A percentile compares a stretch with the other conserved stretches of the same genome.
Conservation (phyloP, 2,888 invertebrate genomes). For the Agonopterix alstromeriana region DNA sequence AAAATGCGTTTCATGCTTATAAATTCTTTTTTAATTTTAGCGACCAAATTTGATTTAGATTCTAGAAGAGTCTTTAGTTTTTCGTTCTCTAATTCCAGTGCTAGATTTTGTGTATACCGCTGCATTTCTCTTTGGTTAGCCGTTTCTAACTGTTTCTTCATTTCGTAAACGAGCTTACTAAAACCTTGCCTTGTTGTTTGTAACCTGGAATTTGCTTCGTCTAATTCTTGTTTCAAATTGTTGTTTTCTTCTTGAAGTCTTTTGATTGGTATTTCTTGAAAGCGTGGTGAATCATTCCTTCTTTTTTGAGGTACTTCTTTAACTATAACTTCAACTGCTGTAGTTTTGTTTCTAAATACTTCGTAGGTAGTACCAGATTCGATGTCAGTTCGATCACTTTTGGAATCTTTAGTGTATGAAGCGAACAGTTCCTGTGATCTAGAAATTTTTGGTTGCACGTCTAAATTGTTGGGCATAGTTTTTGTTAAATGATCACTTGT, state of each 20-base stretch:
- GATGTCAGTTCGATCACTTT: slow-evolving; percentile 11
- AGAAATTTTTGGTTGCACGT: slow-evolving; percentile 15
- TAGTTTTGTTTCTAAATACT: slow-evolving; percentile 54
- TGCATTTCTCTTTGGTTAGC: slow-evolving; percentile 40
- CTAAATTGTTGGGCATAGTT: not conserved
- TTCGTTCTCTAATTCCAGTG: slow-evolving; percentile 51
- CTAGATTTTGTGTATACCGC: slow-evolving; percentile 32
- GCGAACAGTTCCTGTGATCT: slow-evolving; percentile 18
- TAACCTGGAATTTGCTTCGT: slow-evolving; percentile 27
- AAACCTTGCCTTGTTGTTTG: slow-evolving; percentile 31
- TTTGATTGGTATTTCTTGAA: slow-evolving; percentile 4
- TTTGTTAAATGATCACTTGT: slow-evolving; percentile 18
- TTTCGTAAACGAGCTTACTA: slow-evolving; percentile 35
- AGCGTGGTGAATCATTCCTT: slow-evolving; percentile 15
- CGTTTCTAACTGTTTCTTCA: slow-evolving; percentile 44
- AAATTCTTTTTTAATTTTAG: slow-evolving; percentile 47
- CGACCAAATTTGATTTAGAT: slow-evolving; percentile 40
- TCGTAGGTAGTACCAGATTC: slow-evolving; percentile 36
- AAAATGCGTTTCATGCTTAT: slow-evolving; percentile 37
- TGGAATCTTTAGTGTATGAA: not conserved
- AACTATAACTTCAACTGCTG: slow-evolving; percentile 55
- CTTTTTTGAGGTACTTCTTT: slow-evolving; percentile 41
- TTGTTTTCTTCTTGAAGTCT: slow-evolving; percentile 31
- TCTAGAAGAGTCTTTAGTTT: slow-evolving; percentile 45
- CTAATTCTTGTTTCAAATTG: slow-evolving; percentile 32